phyloP scores from a whole-genome alignment of 2,888 invertebrate genomes.

The Metacarcinus magister region DNA sequence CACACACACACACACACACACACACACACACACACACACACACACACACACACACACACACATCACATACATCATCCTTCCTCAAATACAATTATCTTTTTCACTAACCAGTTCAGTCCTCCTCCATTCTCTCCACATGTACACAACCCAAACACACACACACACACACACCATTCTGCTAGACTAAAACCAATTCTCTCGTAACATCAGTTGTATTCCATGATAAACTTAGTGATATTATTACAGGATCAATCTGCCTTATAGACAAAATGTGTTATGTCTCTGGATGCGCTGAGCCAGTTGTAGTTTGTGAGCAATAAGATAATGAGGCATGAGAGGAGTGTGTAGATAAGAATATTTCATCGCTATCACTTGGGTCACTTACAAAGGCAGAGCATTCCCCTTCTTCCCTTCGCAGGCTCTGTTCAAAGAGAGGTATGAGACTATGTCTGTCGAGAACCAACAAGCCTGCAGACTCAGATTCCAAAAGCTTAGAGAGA shows the following conservation, averaged over 20 bases:
- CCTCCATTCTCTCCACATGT: too few species aligned
- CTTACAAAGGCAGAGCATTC: constrained; percentile 63
- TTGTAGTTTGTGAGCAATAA: not conserved
- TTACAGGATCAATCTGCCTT: not conserved
- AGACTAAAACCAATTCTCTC: too few species aligned
- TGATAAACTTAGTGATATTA: not conserved
- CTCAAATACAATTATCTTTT: too few species aligned
- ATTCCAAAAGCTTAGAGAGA: constrained; percentile 84
- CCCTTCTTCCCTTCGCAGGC: constrained; percentile 76
- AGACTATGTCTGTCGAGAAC: constrained; percentile 83
- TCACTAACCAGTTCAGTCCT: too few species aligned
- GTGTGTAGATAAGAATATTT: not conserved
- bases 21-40: too few species aligned
- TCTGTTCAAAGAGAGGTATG: constrained; percentile 81
- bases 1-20: too few species aligned
- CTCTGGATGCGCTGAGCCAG: not conserved
- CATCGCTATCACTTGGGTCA: not conserved
- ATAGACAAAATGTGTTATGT: not conserved
- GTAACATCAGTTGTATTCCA: too few species aligned
- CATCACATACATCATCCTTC: too few species aligned
- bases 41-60: too few species aligned
- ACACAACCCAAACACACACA: too few species aligned
- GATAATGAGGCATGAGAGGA: not conserved
- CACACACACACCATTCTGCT: too few species aligned
- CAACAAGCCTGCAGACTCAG: constrained; percentile 84